phyloP scores from a whole-genome alignment of 2,888 invertebrate genomes.

The Agonopterix arenella region DNA sequence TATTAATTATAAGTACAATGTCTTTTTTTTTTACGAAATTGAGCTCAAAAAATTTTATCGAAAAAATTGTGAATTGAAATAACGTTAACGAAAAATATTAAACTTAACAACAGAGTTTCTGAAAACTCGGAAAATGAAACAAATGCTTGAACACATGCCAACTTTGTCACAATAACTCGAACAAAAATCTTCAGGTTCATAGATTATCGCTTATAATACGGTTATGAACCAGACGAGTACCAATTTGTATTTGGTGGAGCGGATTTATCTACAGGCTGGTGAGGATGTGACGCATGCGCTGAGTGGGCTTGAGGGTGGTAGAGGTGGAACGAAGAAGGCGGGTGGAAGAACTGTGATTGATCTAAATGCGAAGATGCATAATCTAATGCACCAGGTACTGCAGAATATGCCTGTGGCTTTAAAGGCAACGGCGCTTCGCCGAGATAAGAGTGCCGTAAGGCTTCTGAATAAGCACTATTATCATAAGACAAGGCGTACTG shows the following conservation, averaged over 20 bases:
- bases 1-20: slow-evolving; percentile 5
- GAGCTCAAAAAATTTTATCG: slow-evolving; percentile 1
- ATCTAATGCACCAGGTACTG: slow-evolving; percentile 80
- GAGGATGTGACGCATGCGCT: slow-evolving; percentile 60
- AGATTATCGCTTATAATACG: slow-evolving; percentile 22
- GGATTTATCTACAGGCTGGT: slow-evolving; percentile 77
- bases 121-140: slow-evolving; percentile 12
- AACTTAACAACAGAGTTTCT: slow-evolving; percentile 33
- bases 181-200: too few species aligned
- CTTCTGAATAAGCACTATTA: slow-evolving; percentile 80
- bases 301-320: slow-evolving; percentile 83
- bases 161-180: neutral
- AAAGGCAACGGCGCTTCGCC: slow-evolving; percentile 81
- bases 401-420: slow-evolving; percentile 93
- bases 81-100: slow-evolving; percentile 30
- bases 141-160: slow-evolving; percentile 8
- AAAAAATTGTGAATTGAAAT: slow-evolving; percentile 14
- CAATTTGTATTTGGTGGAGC: slow-evolving; percentile 83
- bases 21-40: slow-evolving; percentile 1
- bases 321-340: slow-evolving; percentile 88
- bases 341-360: slow-evolving; percentile 91
- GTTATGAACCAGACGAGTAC: slow-evolving; percentile 88
- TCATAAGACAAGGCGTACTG: slow-evolving; percentile 74
- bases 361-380: slow-evolving; percentile 81
- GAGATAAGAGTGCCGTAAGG: slow-evolving; percentile 74